These are phyloP conservation scores for Euwallacea similis DNA, from an alignment of 1,140 invertebrate genomes.

Conservation along the genomic window DNA sequence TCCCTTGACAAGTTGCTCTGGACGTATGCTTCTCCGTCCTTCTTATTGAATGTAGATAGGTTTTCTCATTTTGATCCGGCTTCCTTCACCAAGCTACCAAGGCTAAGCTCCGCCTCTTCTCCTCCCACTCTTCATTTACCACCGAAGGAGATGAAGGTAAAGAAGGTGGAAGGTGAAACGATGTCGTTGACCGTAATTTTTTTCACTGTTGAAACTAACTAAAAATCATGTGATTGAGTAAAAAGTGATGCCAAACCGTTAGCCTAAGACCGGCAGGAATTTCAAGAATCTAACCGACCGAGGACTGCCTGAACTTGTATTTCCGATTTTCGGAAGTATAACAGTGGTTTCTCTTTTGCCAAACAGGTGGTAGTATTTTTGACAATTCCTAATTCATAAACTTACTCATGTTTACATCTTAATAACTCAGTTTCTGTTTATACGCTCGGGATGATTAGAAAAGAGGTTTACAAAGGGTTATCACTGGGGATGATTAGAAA, in stretches of 20 bases:
- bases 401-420: neutral
- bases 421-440: neutral
- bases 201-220: constrained; percentile 26
- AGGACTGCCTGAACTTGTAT: neutral
- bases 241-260: constrained; percentile 33
- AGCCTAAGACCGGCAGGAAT: constrained; percentile 20
- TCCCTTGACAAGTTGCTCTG: too few species aligned
- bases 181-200: constrained; percentile 28
- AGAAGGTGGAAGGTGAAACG: constrained; percentile 3
- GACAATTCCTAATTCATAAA: constrained; percentile 1
- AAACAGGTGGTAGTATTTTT: constrained; percentile 13
- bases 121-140: too few species aligned
- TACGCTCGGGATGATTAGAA: neutral
- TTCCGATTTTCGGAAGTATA: neutral
- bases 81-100: too few species aligned
- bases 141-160: too few species aligned
- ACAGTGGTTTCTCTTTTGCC: neutral
- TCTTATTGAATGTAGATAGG: too few species aligned
- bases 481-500: too few species aligned
- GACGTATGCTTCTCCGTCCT: too few species aligned
- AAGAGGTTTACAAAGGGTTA: too few species aligned
- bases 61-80: too few species aligned
- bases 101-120: too few species aligned
- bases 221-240: constrained; percentile 38
- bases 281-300: constrained; percentile 20